Evolutionary conservation across 2,113 vertebrate genomes (phyloP).

Genomic region (Grammatotria lemairii): DNA sequence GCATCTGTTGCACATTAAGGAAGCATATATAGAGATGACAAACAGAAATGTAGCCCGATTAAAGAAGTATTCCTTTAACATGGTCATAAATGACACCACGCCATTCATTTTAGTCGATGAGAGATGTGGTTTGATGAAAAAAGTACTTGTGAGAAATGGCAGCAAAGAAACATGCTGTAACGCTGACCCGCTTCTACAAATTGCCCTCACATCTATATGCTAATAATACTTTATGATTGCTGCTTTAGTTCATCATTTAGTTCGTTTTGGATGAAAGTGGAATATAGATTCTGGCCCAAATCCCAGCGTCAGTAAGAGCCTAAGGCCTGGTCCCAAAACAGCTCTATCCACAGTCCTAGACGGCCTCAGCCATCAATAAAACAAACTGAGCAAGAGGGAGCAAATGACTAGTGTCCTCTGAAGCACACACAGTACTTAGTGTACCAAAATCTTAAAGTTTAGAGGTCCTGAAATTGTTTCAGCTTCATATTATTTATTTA

Average conservation of each 20-base stretch:
- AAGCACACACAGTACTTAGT: neutral
- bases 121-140: neutral
- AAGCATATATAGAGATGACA: neutral
- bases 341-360: neutral
- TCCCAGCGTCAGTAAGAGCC: neutral
- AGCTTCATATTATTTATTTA: neutral
- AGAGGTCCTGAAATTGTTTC: neutral
- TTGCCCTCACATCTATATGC: neutral
- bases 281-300: conserved; percentile 17
- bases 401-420: neutral
- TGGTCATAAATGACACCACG: neutral
- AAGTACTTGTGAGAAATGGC: neutral
- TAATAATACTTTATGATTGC: neutral
- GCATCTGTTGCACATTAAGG: neutral
- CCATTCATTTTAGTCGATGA: neutral
- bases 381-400: neutral
- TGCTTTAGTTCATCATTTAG: neutral
- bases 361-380: conserved; percentile 30
- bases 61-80: neutral
- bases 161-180: neutral
- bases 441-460: neutral
- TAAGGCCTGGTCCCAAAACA: neutral
- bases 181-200: neutral
- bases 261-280: neutral
- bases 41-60: neutral